Evolutionary conservation across 2,113 vertebrate species (phyloP).

Genomic region (Mormyrus iriodes): DNA sequence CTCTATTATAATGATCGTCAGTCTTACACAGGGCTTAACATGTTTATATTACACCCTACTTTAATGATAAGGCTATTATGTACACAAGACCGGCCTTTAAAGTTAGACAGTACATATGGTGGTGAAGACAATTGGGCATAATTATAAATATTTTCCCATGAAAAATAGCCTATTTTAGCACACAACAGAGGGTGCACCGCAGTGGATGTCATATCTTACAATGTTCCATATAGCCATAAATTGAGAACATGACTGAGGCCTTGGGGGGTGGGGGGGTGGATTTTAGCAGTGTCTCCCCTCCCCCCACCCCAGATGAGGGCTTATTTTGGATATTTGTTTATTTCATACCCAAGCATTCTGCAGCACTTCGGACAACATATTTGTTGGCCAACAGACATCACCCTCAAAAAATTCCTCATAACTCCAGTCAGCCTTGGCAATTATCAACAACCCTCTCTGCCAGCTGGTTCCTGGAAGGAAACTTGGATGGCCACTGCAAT

Average conservation of each 20-base stretch:
- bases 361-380: neutral
- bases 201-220: neutral
- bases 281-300: neutral
- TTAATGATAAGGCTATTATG: constrained; percentile 41
- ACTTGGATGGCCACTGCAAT: neutral
- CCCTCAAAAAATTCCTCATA: neutral
- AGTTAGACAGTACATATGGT: constrained; percentile 67
- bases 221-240: neutral
- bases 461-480: neutral
- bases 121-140: neutral
- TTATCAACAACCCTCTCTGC: neutral
- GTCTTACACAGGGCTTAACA: constrained; percentile 45
- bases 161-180: neutral
- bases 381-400: neutral
- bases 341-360: neutral
- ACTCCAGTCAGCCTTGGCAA: neutral
- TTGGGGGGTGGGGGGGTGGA: neutral
- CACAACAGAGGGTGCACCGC: neutral
- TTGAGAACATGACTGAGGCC: neutral
- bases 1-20: constrained; percentile 54
- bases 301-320: neutral
- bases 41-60: constrained; percentile 64
- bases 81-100: constrained; percentile 49
- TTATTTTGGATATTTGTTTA: neutral
- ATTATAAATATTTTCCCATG: neutral